A percentile compares a stretch with the other conserved stretches of the same genome.
These are phyloP conservation scores for Aradophagus sp. DNA, from an alignment of 1,140 invertebrate species.

Conservation along the genomic window DNA sequence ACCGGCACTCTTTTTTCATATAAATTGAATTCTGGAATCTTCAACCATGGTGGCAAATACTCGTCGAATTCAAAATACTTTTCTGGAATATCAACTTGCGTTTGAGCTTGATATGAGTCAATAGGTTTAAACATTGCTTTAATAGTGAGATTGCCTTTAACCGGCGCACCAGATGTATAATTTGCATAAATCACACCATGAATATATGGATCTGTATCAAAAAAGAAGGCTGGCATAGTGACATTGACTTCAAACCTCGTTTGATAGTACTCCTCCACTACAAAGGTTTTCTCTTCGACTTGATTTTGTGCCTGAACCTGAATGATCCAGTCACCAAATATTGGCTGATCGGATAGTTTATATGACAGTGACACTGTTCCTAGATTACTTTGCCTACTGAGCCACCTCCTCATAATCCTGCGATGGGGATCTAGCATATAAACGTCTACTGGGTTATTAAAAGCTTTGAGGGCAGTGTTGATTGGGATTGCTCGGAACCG, in stretches of 20 bases:
- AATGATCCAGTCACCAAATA: slow-evolving; percentile 94
- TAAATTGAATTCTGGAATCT: slow-evolving; percentile 60
- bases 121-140: slow-evolving; percentile 84
- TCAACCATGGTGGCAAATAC: slow-evolving; percentile 85
- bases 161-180: slow-evolving; percentile 91
- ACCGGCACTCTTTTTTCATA: slow-evolving; percentile 22
- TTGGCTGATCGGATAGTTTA: slow-evolving; percentile 91
- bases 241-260: slow-evolving; percentile 95
- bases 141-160: slow-evolving; percentile 89
- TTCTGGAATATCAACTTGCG: slow-evolving; percentile 71
- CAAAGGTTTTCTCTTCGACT: slow-evolving; percentile 88
- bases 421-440: slow-evolving; percentile 91
- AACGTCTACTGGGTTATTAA: slow-evolving; percentile 90
- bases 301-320: slow-evolving; percentile 91
- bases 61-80: slow-evolving; percentile 86
- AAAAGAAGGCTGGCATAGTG: slow-evolving; percentile 94
- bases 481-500: slow-evolving; percentile 92
- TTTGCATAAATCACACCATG: slow-evolving; percentile 92
- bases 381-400: slow-evolving; percentile 91
- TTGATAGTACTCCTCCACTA: slow-evolving; percentile 96
- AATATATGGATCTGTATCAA: slow-evolving; percentile 88
- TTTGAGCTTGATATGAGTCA: slow-evolving; percentile 60
- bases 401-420: slow-evolving; percentile 91
- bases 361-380: slow-evolving; percentile 94
- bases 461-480: slow-evolving; percentile 90